These are phyloP conservation scores for Aulostomus chinensis DNA, from an alignment of 2,797 vertebrate genomes.

Conservation along the genomic window DNA sequence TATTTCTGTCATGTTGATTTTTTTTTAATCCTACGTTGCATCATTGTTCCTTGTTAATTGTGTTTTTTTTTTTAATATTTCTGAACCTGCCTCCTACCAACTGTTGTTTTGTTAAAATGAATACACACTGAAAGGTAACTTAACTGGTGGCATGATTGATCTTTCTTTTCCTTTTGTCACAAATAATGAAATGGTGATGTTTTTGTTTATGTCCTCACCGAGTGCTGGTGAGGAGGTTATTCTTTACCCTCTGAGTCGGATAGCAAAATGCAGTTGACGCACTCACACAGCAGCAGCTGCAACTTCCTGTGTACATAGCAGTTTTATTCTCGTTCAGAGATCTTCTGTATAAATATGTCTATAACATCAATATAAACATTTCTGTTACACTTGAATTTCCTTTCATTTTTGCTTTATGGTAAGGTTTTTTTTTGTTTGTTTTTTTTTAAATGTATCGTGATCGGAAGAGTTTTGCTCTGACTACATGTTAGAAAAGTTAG, in stretches of 20 bases:
- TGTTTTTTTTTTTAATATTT: conserved; percentile 29
- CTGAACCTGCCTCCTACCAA: conserved; percentile 3
- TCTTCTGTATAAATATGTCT: conserved; percentile 72
- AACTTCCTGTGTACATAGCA: not conserved
- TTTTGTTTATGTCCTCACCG: conserved; percentile 9
- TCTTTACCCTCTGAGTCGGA: too few species aligned
- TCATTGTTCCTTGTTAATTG: conserved; percentile 25
- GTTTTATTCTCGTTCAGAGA: conserved; percentile 40
- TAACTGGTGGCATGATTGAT: conserved; percentile 39
- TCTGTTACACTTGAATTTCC: conserved; percentile 67
- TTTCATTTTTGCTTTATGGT: conserved; percentile 49
- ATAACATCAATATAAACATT: conserved; percentile 77
- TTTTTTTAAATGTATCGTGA: conserved; percentile 49
- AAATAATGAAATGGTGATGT: conserved; percentile 15
- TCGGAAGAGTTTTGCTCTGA: too few species aligned
- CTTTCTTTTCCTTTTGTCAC: conserved; percentile 6
- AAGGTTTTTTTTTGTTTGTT: too few species aligned
- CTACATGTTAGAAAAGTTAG: conserved; percentile 43
- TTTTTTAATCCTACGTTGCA: conserved; percentile 38
- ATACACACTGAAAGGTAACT: conserved; percentile 47
- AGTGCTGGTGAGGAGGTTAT: conserved; percentile 76
- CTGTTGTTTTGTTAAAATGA: conserved; percentile 45
- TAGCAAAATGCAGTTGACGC: conserved; percentile 90
- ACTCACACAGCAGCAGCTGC: too few species aligned
- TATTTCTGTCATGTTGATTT: conserved; percentile 42